Evolutionary conservation across 2,113 vertebrate species (phyloP).

Genomic region (Siniperca knerii): DNA sequence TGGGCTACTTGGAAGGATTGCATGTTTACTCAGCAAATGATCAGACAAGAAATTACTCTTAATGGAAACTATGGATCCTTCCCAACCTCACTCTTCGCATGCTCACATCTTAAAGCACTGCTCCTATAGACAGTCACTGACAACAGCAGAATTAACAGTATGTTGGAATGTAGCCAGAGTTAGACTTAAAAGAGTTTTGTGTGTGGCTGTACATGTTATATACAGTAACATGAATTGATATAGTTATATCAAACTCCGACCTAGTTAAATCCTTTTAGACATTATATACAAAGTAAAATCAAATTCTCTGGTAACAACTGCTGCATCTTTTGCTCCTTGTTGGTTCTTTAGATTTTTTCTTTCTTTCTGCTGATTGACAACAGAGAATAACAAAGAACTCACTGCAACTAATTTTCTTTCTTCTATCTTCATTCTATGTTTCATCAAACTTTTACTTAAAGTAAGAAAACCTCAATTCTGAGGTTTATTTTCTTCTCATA

Average conservation of each 20-base stretch:
- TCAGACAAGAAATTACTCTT: slow-evolving; percentile 75
- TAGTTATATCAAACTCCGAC: neutral
- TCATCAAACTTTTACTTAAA: neutral
- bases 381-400: neutral
- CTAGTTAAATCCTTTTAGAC: neutral
- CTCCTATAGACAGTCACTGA: slow-evolving; percentile 57
- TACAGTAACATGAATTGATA: neutral
- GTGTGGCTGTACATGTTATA: slow-evolving; percentile 18
- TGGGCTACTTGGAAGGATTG: slow-evolving; percentile 70
- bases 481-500: neutral
- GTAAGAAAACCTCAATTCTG: neutral
- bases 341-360: neutral
- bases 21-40: slow-evolving; percentile 82
- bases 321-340: neutral
- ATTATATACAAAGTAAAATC: neutral
- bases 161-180: slow-evolving; percentile 52
- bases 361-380: neutral
- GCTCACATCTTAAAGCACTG: slow-evolving; percentile 56
- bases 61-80: slow-evolving; percentile 81
- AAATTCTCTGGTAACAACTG: too few species aligned
- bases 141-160: slow-evolving; percentile 62
- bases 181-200: slow-evolving; percentile 27
- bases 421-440: neutral
- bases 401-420: neutral
- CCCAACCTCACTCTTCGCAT: slow-evolving; percentile 65